Conservation (phyloP, 2,797 vertebrate species). For the Alauda arvensis region DNA sequence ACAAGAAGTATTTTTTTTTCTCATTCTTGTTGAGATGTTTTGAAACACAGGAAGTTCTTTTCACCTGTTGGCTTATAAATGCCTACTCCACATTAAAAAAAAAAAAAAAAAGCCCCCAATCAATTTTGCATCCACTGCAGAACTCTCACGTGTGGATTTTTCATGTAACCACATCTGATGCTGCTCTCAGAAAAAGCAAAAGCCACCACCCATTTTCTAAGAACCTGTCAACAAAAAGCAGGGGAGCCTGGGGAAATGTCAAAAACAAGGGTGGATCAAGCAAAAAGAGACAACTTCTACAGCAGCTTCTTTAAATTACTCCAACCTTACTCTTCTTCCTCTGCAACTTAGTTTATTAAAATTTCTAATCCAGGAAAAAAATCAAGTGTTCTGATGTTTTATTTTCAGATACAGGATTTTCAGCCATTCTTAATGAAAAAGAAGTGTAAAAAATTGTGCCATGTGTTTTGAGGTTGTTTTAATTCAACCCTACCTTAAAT, state of each 20-base stretch:
- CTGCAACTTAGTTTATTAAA: background rate
- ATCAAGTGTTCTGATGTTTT: background rate
- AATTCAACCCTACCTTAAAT: background rate
- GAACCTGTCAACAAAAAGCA: slow-evolving; percentile 21
- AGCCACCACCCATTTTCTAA: slow-evolving; percentile 49
- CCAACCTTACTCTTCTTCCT: background rate
- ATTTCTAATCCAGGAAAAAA: background rate
- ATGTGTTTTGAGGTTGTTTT: background rate
- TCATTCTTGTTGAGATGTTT: background rate
- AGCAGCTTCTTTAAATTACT: background rate
- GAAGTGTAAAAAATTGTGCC: background rate
- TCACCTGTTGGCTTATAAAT: background rate
- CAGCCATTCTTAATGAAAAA: background rate
- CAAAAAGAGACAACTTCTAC: background rate
- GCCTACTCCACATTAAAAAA: background rate
- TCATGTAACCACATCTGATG: slow-evolving; percentile 29
- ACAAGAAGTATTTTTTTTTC: background rate
- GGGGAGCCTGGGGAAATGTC: background rate
- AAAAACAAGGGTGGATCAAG: slow-evolving; percentile 61
- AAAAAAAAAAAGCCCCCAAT: background rate
- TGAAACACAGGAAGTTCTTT: background rate
- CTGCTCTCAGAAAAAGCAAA: background rate
- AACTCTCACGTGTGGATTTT: background rate
- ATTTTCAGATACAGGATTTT: background rate
- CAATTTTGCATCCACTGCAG: background rate